Conservation (phyloP, 2,888 invertebrate species). For the Harpalus rubripes region DNA sequence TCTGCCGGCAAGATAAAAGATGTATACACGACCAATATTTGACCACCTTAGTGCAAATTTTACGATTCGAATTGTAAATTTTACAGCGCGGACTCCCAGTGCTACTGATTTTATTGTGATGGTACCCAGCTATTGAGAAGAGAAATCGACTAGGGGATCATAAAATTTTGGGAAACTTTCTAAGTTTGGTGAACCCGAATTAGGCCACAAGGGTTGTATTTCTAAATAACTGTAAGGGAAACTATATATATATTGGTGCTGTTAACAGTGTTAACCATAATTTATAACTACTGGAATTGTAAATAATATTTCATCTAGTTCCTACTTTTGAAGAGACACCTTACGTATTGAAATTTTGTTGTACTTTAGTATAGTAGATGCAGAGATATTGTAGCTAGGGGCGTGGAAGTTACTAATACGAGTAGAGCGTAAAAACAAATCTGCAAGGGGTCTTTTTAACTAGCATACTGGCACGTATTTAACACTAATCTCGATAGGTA, state of each 20-base stretch:
- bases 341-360: no score
- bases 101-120: slow-evolving; percentile 57
- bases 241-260: neutral
- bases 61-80: slow-evolving; percentile 35
- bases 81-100: slow-evolving; percentile 26
- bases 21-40: slow-evolving; percentile 53
- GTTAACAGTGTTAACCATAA: neutral
- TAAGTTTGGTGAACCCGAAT: slow-evolving; percentile 16
- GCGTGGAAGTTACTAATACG: no score
- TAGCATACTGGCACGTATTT: no score
- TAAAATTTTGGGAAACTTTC: slow-evolving; percentile 18
- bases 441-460: no score
- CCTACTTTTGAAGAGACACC: no score
- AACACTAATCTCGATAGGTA: no score
- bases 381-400: no score
- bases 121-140: slow-evolving; percentile 26
- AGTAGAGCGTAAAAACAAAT: no score
- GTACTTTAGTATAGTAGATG: no score
- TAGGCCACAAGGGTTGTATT: slow-evolving; percentile 23
- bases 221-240: slow-evolving; percentile 11
- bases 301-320: neutral
- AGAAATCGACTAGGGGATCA: slow-evolving; percentile 32
- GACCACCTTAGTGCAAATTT: slow-evolving; percentile 41
- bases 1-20: slow-evolving; percentile 37
- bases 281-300: neutral